phyloP scores from a whole-genome alignment of 2,113 vertebrate species.

The Mirza zaza region DNA sequence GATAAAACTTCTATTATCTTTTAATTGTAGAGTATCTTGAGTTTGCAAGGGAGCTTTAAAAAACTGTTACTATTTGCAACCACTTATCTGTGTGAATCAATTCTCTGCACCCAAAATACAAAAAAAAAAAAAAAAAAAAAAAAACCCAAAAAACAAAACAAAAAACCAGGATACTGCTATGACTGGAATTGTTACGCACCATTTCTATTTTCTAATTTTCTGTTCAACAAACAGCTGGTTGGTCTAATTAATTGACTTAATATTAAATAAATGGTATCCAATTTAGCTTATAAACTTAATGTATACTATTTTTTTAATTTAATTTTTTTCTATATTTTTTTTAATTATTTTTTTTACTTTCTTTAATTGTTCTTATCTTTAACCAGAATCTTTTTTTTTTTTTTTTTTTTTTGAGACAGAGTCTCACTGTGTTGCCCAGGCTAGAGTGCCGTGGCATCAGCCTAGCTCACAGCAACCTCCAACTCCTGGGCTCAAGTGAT shows the following conservation, averaged over 20 bases:
- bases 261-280: not conserved
- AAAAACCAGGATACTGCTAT: not conserved
- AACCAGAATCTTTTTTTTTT: too few relatives aligned
- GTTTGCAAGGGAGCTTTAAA: constrained; percentile 53
- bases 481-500: too few relatives aligned
- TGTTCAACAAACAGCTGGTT: not conserved
- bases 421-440: too few relatives aligned
- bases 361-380: too few relatives aligned
- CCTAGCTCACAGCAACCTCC: too few relatives aligned
- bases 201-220: not conserved
- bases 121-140: not conserved
- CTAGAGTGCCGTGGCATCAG: too few relatives aligned
- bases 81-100: constrained; percentile 66
- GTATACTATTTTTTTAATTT: too few relatives aligned
- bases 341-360: too few relatives aligned
- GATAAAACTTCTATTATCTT: constrained; percentile 50
- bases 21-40: constrained; percentile 28
- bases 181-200: not conserved
- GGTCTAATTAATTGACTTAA: not conserved
- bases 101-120: constrained; percentile 56
- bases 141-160: not conserved
- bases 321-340: too few relatives aligned
- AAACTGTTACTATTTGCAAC: constrained; percentile 63
- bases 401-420: too few relatives aligned
- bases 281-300: constrained; percentile 18